These are phyloP conservation scores for Megathymus violae DNA, from an alignment of 1,140 invertebrate genomes.

Conservation along the genomic window DNA sequence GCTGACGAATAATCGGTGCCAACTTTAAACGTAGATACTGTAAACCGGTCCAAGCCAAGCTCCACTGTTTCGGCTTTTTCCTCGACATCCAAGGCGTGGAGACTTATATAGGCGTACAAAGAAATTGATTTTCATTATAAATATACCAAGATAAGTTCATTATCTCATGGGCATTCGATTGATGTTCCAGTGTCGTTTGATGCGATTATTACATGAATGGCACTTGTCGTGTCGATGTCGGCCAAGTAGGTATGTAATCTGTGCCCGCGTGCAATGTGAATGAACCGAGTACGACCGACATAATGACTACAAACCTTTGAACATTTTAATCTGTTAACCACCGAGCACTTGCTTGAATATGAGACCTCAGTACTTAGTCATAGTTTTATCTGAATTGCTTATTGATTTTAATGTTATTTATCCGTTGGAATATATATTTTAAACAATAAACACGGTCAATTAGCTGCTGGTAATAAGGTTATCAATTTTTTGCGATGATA, in stretches of 20 bases:
- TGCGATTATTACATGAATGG: constrained; percentile 45
- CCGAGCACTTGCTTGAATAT: neutral
- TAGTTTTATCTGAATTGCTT: constrained; percentile 6
- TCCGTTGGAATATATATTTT: neutral
- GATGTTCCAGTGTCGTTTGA: constrained; percentile 12
- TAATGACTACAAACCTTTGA: constrained; percentile 36
- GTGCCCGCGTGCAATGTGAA: constrained; percentile 47
- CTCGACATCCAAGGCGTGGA: too few relatives aligned
- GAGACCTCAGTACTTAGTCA: constrained; percentile 10
- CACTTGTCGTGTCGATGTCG: constrained; percentile 25
- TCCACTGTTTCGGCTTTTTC: too few relatives aligned
- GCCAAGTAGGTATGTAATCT: too few relatives aligned
- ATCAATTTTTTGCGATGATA: too few relatives aligned
- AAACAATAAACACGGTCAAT: neutral
- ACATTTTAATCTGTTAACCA: constrained; percentile 8
- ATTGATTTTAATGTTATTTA: constrained; percentile 15
- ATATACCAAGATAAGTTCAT: too few relatives aligned
- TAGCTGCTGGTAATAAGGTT: neutral
- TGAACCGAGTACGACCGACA: constrained; percentile 49
- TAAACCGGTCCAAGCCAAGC: too few relatives aligned
- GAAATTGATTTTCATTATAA: too few relatives aligned
- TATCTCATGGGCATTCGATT: neutral
- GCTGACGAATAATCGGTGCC: too few relatives aligned
- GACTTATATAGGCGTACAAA: too few relatives aligned
- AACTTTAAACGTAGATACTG: too few relatives aligned